These are phyloP conservation scores for Trichosurus vulpecula DNA, from an alignment of 2,797 vertebrate species.

Conservation along the genomic window DNA sequence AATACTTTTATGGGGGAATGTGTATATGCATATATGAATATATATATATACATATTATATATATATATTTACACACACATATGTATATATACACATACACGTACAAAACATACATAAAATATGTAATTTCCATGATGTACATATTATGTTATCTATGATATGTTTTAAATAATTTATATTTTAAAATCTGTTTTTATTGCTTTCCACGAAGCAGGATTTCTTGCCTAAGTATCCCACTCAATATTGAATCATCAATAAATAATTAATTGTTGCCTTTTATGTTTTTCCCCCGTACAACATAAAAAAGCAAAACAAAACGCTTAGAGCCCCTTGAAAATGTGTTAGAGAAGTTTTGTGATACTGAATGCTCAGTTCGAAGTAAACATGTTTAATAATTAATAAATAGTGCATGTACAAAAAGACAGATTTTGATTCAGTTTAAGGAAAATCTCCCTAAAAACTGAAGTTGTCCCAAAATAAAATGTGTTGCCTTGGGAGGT, in stretches of 20 bases:
- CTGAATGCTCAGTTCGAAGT: background rate
- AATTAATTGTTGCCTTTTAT: background rate
- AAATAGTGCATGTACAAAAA: background rate
- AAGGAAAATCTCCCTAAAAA: background rate
- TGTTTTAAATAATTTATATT: background rate
- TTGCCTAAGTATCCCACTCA: slow-evolving; percentile 3
- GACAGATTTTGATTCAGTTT: background rate
- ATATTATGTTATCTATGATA: background rate
- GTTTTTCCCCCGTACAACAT: background rate
- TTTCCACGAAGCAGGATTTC: slow-evolving; percentile 20
- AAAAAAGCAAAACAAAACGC: background rate
- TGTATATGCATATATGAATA: background rate
- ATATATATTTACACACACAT: background rate
- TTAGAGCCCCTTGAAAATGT: background rate
- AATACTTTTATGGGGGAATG: background rate
- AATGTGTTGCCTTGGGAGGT: background rate
- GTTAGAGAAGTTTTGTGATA: background rate
- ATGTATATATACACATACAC: background rate
- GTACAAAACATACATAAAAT: background rate
- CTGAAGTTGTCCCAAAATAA: background rate
- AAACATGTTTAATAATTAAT: slow-evolving; percentile 47
- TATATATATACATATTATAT: background rate
- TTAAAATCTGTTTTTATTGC: background rate
- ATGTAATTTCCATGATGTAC: background rate
- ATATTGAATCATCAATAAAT: slow-evolving; percentile 33